phyloP scores from a whole-genome alignment of 2,888 invertebrate genomes.

The Epicampocera succincta region DNA sequence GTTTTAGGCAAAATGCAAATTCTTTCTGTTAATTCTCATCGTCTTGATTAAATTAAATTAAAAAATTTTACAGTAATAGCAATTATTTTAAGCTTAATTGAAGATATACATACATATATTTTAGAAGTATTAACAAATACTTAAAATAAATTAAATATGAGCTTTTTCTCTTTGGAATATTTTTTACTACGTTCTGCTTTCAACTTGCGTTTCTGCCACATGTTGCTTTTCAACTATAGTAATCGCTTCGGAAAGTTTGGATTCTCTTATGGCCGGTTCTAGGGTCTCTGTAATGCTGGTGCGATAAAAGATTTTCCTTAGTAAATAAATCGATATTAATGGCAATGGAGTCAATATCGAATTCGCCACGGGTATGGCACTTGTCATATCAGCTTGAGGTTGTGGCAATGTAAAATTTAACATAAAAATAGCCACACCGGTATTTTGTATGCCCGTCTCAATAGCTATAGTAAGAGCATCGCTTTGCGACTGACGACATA shows the following conservation, averaged over 20 bases:
- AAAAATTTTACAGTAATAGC: too few relatives aligned
- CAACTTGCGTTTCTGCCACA: not conserved
- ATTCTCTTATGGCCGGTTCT: slow-evolving; percentile 44
- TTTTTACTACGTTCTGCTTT: slow-evolving; percentile 18
- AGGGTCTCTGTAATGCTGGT: slow-evolving; percentile 62
- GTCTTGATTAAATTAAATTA: too few relatives aligned
- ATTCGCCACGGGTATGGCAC: slow-evolving; percentile 92
- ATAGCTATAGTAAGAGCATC: slow-evolving; percentile 92
- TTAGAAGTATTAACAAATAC: too few relatives aligned
- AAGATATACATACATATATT: too few relatives aligned
- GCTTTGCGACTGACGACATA: slow-evolving; percentile 84
- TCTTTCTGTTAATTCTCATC: too few relatives aligned
- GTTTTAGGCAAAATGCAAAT: too few relatives aligned
- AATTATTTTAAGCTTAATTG: too few relatives aligned
- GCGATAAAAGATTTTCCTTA: slow-evolving; percentile 81
- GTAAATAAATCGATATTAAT: slow-evolving; percentile 84
- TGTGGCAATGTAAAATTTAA: slow-evolving; percentile 89
- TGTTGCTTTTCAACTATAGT: slow-evolving; percentile 60
- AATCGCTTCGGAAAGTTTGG: slow-evolving; percentile 61
- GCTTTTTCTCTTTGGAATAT: too few relatives aligned
- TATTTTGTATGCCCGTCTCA: slow-evolving; percentile 95
- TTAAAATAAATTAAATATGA: too few relatives aligned
- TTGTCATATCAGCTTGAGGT: slow-evolving; percentile 92
- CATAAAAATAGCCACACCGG: slow-evolving; percentile 93
- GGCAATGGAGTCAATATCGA: slow-evolving; percentile 96